A percentile compares a stretch with the other conserved stretches of the same genome.
Evolutionary conservation across 1,140 invertebrate genomes (phyloP).

Genomic region (Drosophila seguyi): DNA sequence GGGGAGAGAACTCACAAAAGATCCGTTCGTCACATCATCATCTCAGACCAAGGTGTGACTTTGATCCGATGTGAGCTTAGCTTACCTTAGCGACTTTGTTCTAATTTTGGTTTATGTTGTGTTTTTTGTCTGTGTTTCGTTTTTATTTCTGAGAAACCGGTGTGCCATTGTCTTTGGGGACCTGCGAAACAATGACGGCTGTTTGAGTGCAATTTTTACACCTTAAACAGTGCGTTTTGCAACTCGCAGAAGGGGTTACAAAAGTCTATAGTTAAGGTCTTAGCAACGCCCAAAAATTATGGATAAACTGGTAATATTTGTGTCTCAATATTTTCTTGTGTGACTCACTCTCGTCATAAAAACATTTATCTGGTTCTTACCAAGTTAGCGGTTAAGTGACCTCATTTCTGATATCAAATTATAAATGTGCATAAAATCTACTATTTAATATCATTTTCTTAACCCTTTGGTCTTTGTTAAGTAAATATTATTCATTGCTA

Average conservation of each 20-base stretch:
- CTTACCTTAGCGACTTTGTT: slow-evolving; percentile 59
- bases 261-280: neutral
- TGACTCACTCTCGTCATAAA: neutral
- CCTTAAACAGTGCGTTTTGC: slow-evolving; percentile 22
- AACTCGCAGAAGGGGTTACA: slow-evolving; percentile 2
- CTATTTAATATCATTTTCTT: neutral
- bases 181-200: slow-evolving; percentile 37
- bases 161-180: slow-evolving; percentile 60
- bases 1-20: slow-evolving; percentile 46
- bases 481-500: neutral
- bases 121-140: slow-evolving; percentile 21
- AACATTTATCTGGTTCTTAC: neutral
- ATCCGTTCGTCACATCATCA: slow-evolving; percentile 31
- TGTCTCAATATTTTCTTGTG: neutral
- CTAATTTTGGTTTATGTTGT: slow-evolving; percentile 56
- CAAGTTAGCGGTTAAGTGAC: slow-evolving; percentile 3
- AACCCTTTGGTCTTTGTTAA: neutral
- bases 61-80: slow-evolving; percentile 48
- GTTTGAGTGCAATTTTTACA: slow-evolving; percentile 45
- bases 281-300: neutral
- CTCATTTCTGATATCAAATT: slow-evolving; percentile 10
- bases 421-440: neutral
- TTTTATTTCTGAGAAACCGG: slow-evolving; percentile 65
- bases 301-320: neutral
- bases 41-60: slow-evolving; percentile 63